Evolutionary conservation across 2,797 vertebrate species (phyloP), one percentile per base, ranked within the genome.

Genomic region (Trematomus bernacchii): DNA sequence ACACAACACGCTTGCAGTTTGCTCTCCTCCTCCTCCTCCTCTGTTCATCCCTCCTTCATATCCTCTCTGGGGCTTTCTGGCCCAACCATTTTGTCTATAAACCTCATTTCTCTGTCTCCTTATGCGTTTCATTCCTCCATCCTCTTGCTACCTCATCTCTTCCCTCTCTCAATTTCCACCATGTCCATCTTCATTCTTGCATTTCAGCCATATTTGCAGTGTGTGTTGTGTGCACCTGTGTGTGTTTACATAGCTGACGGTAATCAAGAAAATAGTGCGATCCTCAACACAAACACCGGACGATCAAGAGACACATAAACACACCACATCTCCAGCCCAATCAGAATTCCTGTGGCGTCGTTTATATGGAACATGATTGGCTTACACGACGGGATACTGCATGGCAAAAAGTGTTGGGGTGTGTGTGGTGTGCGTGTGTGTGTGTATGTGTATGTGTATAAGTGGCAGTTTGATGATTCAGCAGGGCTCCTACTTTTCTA

Each of bases 281-380:
- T 73, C 46, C 21, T 50, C 18, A 37, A 37, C 43, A 51, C 74
- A 77, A 80, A 81, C 76, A 58, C 40, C 15, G 33, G 47, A 65
- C 16, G 21, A 19, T 48, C 15, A 40, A 58, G 21, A 23, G 10
- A 65, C 63, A 70, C 66, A 69, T 47, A 66, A 82, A 60, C 66
- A 43, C 52, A 11, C 57, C 58, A 11, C 81, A 57, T n/a, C 65
- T 44, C 46, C 70, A 33, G 0, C 44, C 79, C 85, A 62, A 71
- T 86, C 86, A 79, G 73, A 86, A 61, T 43, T 70, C 85, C 79
- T 46, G 75, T 46, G 1, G 82, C 11, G 51, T 23, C 74, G 82
- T 73, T 90, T 80, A 82, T 65, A 63, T 64, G 71, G 75, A 69
- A 80, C 21, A 75, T 82, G 86, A 91, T 84, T 87, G 87, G 86